Percentiles rank a stretch among this genome's conserved stretches.
Evolutionary conservation across 2,797 vertebrate genomes (phyloP).

Genomic region (Tauraco hartlaubi): DNA sequence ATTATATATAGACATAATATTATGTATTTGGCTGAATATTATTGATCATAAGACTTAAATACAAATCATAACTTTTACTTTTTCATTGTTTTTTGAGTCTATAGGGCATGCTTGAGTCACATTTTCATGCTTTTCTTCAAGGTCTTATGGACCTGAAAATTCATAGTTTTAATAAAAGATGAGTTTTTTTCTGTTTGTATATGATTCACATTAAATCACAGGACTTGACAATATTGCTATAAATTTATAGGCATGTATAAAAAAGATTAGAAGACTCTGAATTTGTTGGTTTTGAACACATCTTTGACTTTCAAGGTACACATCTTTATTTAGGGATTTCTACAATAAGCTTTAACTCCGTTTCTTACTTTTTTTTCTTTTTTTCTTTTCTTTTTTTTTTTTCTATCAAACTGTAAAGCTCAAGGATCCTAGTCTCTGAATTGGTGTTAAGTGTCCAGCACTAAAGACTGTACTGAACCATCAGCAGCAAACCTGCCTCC

Average conservation of each 20-base stretch:
- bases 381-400: no score
- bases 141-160: not conserved
- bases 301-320: not conserved
- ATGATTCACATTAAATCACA: not conserved
- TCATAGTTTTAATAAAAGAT: constrained; percentile 13
- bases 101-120: accelerated
- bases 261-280: not conserved
- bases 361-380: not conserved
- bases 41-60: not conserved
- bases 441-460: not conserved
- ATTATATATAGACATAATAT: not conserved
- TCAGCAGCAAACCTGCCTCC: not conserved
- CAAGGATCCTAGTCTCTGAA: not conserved
- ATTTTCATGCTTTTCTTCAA: not conserved
- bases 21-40: not conserved
- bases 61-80: not conserved
- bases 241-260: not conserved
- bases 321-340: not conserved
- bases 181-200: not conserved
- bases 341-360: not conserved
- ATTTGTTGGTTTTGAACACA: not conserved
- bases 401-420: not conserved
- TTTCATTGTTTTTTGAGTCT: not conserved
- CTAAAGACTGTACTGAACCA: not conserved
- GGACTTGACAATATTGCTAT: not conserved